Evolutionary conservation across 2,113 vertebrate species (phyloP).

Genomic region (Ancistrus triradiatus): DNA sequence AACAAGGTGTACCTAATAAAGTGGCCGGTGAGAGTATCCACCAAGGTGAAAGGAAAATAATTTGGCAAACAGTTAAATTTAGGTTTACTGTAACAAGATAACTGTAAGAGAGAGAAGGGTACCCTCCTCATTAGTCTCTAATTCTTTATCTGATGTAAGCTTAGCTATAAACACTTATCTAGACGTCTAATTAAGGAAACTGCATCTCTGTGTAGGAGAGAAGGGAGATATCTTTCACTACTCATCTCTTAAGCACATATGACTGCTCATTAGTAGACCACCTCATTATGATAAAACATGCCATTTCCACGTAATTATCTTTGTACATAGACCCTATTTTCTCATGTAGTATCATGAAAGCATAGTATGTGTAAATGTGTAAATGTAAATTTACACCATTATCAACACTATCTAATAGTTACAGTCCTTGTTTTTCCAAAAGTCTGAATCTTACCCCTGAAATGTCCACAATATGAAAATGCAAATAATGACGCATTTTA

Average conservation of each 20-base stretch:
- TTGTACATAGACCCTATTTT: not conserved
- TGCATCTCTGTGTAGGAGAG: slow-evolving; percentile 40
- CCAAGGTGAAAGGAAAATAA: too few relatives aligned
- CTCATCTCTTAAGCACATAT: slow-evolving; percentile 33
- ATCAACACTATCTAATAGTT: not conserved
- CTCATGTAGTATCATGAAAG: not conserved
- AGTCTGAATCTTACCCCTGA: not conserved
- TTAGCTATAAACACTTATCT: slow-evolving; percentile 40
- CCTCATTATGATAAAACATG: slow-evolving; percentile 57
- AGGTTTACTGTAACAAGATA: too few relatives aligned
- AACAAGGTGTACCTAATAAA: too few relatives aligned
- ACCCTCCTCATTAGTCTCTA: too few relatives aligned
- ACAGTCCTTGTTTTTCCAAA: too few relatives aligned
- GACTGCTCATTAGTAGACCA: slow-evolving; percentile 58
- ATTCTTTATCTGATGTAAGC: slow-evolving; percentile 34
- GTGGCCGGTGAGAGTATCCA: too few relatives aligned
- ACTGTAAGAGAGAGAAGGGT: too few relatives aligned
- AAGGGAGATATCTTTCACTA: not conserved
- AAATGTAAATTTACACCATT: slow-evolving; percentile 1
- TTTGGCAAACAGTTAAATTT: too few relatives aligned
- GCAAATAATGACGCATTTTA: too few relatives aligned
- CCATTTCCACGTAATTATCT: not conserved
- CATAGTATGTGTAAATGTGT: too few relatives aligned
- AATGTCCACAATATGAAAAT: not conserved
- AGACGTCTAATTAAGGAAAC: slow-evolving; percentile 62